These are phyloP conservation scores for Parauchenoglanis punctatus DNA, from an alignment of 2,797 vertebrate species.

Conservation along the genomic window DNA sequence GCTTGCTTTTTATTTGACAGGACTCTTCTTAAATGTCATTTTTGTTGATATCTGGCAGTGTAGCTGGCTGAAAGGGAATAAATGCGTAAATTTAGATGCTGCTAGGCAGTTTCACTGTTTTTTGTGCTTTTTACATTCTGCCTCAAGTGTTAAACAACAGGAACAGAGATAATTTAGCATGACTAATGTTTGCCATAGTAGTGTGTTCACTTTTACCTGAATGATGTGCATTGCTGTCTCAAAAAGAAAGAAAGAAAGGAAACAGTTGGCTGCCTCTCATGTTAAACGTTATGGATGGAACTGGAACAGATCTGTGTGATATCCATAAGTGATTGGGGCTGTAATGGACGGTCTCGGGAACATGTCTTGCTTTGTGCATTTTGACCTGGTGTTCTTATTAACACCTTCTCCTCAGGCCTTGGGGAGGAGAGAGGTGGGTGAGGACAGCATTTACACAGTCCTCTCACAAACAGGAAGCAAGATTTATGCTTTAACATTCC, in stretches of 20 bases:
- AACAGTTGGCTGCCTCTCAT: background rate
- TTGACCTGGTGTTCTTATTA: slow-evolving; percentile 62
- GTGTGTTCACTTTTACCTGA: slow-evolving; percentile 27
- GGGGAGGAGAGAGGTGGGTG: slow-evolving; percentile 31
- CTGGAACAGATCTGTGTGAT: slow-evolving; percentile 31
- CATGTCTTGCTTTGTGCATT: slow-evolving; percentile 54
- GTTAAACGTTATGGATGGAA: slow-evolving; percentile 6
- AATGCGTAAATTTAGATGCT: slow-evolving; percentile 3
- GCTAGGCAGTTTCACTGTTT: slow-evolving; percentile 30
- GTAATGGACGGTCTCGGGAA: slow-evolving; percentile 38
- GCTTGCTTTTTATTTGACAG: slow-evolving; percentile 6
- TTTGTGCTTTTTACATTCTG: slow-evolving; percentile 28
- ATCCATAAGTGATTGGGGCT: background rate
- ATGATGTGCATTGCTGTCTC: slow-evolving; percentile 10
- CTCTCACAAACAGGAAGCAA: slow-evolving; percentile 30
- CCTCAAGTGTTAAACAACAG: slow-evolving; percentile 34
- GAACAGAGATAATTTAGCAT: slow-evolving; percentile 40
- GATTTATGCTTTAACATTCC: background rate
- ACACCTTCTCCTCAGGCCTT: slow-evolving; percentile 42
- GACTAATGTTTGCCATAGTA: slow-evolving; percentile 40
- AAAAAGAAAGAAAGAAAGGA: background rate
- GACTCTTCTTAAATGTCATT: slow-evolving; percentile 17
- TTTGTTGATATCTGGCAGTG: slow-evolving; percentile 21
- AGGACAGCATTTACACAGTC: slow-evolving; percentile 39
- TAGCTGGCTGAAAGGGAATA: background rate